Evolutionary conservation across 2,113 vertebrate genomes (phyloP).

Genomic region (Rhodinocichla rosea): DNA sequence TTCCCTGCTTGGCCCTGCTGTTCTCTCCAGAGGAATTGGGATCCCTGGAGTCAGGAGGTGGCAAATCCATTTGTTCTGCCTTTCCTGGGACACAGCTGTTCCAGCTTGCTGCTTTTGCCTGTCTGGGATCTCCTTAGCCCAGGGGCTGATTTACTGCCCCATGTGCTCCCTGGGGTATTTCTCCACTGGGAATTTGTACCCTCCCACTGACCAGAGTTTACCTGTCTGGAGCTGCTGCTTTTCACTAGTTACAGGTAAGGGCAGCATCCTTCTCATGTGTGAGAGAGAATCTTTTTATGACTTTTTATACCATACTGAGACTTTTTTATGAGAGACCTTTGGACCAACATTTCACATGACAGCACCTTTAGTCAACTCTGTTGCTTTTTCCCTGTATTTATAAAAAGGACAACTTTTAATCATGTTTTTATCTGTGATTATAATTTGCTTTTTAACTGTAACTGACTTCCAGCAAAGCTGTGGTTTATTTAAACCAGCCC

Average conservation of each 20-base stretch:
- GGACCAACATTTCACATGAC: neutral
- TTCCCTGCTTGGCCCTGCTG: neutral
- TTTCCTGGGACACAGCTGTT: conserved; percentile 43
- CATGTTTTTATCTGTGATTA: neutral
- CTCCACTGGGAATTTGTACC: neutral
- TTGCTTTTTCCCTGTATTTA: neutral
- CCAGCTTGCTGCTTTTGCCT: neutral
- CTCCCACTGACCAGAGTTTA: neutral
- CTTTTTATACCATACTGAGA: neutral
- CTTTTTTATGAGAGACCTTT: neutral
- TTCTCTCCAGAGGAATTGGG: neutral
- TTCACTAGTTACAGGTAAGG: neutral
- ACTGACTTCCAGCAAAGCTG: neutral
- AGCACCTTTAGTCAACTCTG: neutral
- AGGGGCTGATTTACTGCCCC: conserved; percentile 20
- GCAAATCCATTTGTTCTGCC: conserved; percentile 44
- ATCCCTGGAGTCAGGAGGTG: neutral
- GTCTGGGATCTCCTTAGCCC: conserved; percentile 19
- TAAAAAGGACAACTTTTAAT: neutral
- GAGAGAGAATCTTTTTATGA: neutral
- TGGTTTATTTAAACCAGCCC: neutral
- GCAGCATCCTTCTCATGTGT: neutral
- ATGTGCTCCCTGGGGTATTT: conserved; percentile 17
- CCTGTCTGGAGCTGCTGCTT: neutral
- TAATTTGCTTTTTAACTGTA: neutral